Evolutionary conservation across 1,140 invertebrate species (phyloP).

Genomic region (Helicoverpa zea): DNA sequence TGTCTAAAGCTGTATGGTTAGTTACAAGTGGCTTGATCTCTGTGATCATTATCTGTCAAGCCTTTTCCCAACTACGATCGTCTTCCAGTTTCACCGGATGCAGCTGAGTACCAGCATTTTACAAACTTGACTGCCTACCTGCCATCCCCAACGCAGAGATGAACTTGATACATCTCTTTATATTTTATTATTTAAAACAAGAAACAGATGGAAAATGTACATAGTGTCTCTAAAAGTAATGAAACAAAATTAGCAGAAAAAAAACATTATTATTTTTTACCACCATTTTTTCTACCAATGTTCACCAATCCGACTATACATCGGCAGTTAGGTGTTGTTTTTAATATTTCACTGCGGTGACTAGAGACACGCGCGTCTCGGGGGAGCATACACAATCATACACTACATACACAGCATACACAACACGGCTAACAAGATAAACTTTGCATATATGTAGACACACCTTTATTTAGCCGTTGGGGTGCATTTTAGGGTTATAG

Average conservation of each 20-base stretch:
- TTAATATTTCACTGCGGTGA: conserved; percentile 72
- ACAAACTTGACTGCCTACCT: too few relatives aligned
- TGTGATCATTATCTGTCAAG: too few relatives aligned
- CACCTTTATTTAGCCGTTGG: conserved; percentile 43
- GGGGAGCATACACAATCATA: conserved; percentile 60
- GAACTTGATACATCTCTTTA: too few relatives aligned
- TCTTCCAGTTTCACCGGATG: too few relatives aligned
- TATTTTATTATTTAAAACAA: too few relatives aligned
- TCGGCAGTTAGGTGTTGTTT: conserved; percentile 58
- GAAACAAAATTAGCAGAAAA: neutral
- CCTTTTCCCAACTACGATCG: too few relatives aligned
- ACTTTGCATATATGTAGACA: conserved; percentile 44
- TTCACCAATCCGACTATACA: conserved; percentile 37
- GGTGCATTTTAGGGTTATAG: conserved; percentile 33
- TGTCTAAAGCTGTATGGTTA: too few relatives aligned
- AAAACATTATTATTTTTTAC: neutral
- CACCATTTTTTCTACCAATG: conserved; percentile 39
- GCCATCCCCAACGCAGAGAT: too few relatives aligned
- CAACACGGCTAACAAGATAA: conserved; percentile 44
- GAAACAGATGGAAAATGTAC: too few relatives aligned
- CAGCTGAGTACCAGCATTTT: too few relatives aligned
- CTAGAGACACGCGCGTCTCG: conserved; percentile 71
- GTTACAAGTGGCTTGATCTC: too few relatives aligned
- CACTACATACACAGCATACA: conserved; percentile 47
- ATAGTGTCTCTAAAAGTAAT: neutral